Percentiles rank a stretch among this genome's conserved stretches.
phyloP scores from a whole-genome alignment of 2,113 vertebrate genomes.

The Myocastor coypus region DNA sequence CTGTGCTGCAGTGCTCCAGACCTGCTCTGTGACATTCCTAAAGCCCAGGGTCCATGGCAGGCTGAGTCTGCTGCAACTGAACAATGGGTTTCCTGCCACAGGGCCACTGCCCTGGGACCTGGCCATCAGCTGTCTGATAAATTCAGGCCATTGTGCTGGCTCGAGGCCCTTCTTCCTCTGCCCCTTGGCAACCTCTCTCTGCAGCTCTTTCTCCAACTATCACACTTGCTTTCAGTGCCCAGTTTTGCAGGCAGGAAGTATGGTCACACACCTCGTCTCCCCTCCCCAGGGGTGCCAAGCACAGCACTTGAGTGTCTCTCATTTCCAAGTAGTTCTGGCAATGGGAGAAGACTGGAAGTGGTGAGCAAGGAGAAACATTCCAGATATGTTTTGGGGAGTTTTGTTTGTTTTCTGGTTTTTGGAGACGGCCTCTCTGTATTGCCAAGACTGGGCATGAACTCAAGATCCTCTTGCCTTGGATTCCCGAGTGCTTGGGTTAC shows the following conservation, averaged over 20 bases:
- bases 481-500: background rate
- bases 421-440: background rate
- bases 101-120: background rate
- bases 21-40: background rate
- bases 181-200: background rate
- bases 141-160: background rate
- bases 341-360: background rate
- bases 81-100: conserved; percentile 74
- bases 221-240: background rate
- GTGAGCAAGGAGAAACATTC: background rate
- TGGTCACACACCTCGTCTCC: background rate
- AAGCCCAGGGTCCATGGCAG: background rate
- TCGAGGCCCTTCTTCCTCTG: background rate
- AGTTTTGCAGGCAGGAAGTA: background rate
- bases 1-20: background rate
- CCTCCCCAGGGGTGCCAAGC: background rate
- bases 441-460: background rate
- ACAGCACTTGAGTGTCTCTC: background rate
- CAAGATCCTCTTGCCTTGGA: background rate
- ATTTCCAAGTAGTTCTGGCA: conserved; percentile 16
- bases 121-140: background rate
- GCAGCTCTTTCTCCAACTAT: background rate
- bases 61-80: background rate
- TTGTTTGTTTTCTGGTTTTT: background rate
- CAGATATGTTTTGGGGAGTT: background rate